Percentiles rank a stretch among this genome's conserved stretches.
phyloP scores from a whole-genome alignment of 2,797 vertebrate genomes.

The Microctenopoma lineatum region DNA sequence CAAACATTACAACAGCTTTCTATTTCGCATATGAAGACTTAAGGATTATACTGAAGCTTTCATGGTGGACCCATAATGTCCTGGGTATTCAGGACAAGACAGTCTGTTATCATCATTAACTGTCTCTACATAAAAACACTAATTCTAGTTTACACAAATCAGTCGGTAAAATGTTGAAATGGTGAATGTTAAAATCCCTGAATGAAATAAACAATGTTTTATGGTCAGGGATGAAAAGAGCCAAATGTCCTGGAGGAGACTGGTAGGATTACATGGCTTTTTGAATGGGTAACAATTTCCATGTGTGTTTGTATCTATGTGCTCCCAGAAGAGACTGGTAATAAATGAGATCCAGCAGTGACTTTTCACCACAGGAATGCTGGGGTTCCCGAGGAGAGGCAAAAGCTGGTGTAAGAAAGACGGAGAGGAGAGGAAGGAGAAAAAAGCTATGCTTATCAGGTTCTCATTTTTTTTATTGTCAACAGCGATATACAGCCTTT shows the following conservation, averaged over 20 bases:
- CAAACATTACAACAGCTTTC: too few species aligned
- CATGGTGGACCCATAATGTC: not conserved
- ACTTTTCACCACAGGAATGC: slow-evolving; percentile 76
- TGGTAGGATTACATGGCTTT: slow-evolving; percentile 65
- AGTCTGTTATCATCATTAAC: slow-evolving; percentile 11
- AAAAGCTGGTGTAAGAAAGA: slow-evolving; percentile 42
- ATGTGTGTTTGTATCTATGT: slow-evolving; percentile 70
- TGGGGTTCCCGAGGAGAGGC: slow-evolving; percentile 51
- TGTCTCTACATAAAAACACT: slow-evolving; percentile 30
- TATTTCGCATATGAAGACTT: too few species aligned
- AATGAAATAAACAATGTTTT: slow-evolving; percentile 48
- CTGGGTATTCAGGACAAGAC: slow-evolving; percentile 18
- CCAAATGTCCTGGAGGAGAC: slow-evolving; percentile 45
- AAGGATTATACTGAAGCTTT: not conserved
- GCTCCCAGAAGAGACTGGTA: slow-evolving; percentile 52
- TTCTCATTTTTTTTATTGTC: slow-evolving; percentile 44
- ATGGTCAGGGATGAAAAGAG: slow-evolving; percentile 26
- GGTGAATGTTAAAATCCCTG: not conserved
- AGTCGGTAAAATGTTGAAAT: slow-evolving; percentile 25
- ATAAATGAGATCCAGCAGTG: slow-evolving; percentile 74
- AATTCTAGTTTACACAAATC: slow-evolving; percentile 42
- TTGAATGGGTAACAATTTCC: slow-evolving; percentile 75
- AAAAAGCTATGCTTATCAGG: slow-evolving; percentile 20
- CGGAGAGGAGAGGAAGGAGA: slow-evolving; percentile 21
- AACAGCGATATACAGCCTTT: slow-evolving; percentile 33